Evolutionary conservation across 1,140 invertebrate species (phyloP).

Genomic region (Mamestra configurata): DNA sequence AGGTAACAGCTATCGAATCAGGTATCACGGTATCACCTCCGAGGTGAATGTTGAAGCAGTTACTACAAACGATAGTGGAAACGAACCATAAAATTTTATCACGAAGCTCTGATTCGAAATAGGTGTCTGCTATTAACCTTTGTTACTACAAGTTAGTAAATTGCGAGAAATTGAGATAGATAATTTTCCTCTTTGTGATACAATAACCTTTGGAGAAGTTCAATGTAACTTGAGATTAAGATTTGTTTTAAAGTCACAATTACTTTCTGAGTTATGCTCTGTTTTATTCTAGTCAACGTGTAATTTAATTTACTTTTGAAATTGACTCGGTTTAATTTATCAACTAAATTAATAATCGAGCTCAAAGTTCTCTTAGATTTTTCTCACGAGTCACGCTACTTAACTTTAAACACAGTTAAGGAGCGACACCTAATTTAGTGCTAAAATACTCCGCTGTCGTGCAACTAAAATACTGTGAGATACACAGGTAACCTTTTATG

Average conservation of each 20-base stretch:
- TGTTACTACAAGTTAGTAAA: constrained; percentile 49
- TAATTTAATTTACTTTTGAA: constrained; percentile 28
- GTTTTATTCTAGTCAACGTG: constrained; percentile 2
- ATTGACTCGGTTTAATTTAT: constrained; percentile 2
- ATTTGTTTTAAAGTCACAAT: constrained; percentile 45
- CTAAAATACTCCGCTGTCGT: constrained; percentile 5
- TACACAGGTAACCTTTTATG: constrained; percentile 9
- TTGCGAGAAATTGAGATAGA: constrained; percentile 48
- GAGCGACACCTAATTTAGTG: constrained; percentile 4
- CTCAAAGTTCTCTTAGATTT: too few relatives aligned
- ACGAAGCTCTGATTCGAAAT: constrained; percentile 46
- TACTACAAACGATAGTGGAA: constrained; percentile 58
- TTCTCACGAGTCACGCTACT: not conserved
- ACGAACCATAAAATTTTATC: constrained; percentile 61
- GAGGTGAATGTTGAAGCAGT: constrained; percentile 57
- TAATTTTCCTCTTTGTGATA: constrained; percentile 48
- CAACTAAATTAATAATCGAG: not conserved
- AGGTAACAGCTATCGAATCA: constrained; percentile 40
- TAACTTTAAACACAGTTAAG: not conserved
- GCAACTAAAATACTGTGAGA: constrained; percentile 16
- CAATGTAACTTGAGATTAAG: constrained; percentile 33
- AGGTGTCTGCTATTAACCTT: constrained; percentile 41
- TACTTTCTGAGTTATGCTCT: constrained; percentile 21
- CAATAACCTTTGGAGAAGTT: constrained; percentile 45
- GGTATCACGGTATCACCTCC: constrained; percentile 24